Percentiles rank a stretch among this genome's conserved stretches.
phyloP scores from a whole-genome alignment of 2,113 vertebrate genomes.

The Equus przewalskii region DNA sequence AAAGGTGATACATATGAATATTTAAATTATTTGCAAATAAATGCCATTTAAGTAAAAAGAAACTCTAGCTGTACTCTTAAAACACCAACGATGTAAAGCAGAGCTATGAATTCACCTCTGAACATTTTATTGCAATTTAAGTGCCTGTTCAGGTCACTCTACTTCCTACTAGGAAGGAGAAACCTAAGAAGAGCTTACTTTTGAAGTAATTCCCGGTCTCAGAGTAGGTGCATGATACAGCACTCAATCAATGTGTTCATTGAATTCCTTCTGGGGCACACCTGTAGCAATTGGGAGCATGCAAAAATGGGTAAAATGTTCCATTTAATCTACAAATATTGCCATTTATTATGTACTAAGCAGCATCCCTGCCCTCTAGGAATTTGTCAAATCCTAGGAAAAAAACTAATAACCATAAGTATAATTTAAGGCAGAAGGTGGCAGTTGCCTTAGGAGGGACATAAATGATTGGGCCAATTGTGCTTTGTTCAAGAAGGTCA shows the following conservation, averaged over 20 bases:
- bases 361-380: background rate
- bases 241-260: background rate
- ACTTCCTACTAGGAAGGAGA: background rate
- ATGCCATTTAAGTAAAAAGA: constrained; percentile 27
- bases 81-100: constrained; percentile 12
- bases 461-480: background rate
- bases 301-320: constrained; percentile 66
- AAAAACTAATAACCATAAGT: background rate
- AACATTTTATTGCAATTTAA: constrained; percentile 41
- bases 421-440: constrained; percentile 41
- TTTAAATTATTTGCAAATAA: constrained; percentile 56
- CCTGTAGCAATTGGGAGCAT: background rate
- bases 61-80: background rate
- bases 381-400: constrained; percentile 35
- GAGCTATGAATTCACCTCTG: background rate
- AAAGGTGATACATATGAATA: background rate
- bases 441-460: background rate
- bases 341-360: constrained; percentile 25
- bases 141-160: background rate
- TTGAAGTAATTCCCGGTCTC: constrained; percentile 30
- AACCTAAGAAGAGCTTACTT: constrained; percentile 12
- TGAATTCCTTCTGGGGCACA: constrained; percentile 30
- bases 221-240: background rate
- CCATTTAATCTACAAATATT: constrained; percentile 46
- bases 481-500: background rate